A percentile compares a stretch with the other conserved stretches of the same genome.
Conservation (phyloP, 1,140 invertebrate genomes). For the Eueides isabella region DNA sequence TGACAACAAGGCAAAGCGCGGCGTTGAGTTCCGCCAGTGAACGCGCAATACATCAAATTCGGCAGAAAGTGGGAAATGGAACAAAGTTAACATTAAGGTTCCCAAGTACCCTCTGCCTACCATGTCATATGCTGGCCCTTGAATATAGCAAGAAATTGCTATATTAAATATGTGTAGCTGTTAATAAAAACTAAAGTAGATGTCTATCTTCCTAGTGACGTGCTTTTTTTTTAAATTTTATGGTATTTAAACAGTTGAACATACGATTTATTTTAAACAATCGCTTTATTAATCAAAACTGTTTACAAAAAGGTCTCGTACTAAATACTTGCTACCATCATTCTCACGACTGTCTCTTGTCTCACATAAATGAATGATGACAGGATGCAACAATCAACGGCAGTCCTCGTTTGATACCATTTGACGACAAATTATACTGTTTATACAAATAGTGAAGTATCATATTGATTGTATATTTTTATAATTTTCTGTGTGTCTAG, state of each 20-base stretch:
- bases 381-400: constrained; percentile 30
- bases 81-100: too few relatives aligned
- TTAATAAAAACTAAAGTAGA: too few relatives aligned
- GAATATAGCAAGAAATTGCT: too few relatives aligned
- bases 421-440: constrained; percentile 9
- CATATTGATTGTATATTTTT: too few relatives aligned
- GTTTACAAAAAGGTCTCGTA: not conserved
- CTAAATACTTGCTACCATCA: constrained; percentile 22
- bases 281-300: not conserved
- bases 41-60: not conserved
- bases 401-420: constrained; percentile 12
- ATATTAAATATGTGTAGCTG: too few relatives aligned
- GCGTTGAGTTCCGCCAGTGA: not conserved
- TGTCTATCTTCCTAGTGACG: too few relatives aligned
- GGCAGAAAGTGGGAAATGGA: too few relatives aligned
- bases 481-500: too few relatives aligned
- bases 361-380: constrained; percentile 24
- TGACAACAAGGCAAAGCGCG: not conserved
- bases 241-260: too few relatives aligned
- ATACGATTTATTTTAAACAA: not conserved
- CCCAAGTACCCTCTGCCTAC: too few relatives aligned
- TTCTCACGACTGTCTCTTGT: constrained; percentile 19
- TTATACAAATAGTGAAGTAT: not conserved
- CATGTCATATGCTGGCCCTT: too few relatives aligned
- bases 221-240: too few relatives aligned